phyloP scores from a whole-genome alignment of 1,140 invertebrate species.

The Megalonaias nervosa region DNA sequence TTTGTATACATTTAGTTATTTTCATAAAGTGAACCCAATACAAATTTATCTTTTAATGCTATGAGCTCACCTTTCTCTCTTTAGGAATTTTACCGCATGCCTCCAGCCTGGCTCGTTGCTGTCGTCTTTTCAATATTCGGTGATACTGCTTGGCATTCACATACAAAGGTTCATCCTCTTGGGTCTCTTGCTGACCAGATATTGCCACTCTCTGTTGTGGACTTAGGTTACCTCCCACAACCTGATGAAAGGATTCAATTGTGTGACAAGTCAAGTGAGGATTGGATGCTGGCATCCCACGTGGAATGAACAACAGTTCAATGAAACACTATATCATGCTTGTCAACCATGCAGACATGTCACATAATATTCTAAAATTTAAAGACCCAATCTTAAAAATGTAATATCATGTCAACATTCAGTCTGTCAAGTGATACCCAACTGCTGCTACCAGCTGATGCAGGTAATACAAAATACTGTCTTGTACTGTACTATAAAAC shows the following conservation, averaged over 20 bases:
- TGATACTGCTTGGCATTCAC: constrained; percentile 96
- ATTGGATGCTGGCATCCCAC: too few species aligned
- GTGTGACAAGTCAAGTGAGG: too few species aligned
- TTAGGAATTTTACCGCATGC: constrained; percentile 92
- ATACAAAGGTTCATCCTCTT: constrained; percentile 84
- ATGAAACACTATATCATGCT: too few species aligned
- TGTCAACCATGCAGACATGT: too few species aligned
- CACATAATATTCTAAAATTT: too few species aligned
- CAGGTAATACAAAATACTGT: too few species aligned
- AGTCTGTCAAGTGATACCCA: too few species aligned
- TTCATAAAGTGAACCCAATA: neutral
- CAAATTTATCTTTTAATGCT: neutral
- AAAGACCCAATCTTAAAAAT: too few species aligned
- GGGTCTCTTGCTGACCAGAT: constrained; percentile 65
- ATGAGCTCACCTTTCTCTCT: constrained; percentile 84
- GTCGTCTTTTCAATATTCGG: constrained; percentile 69
- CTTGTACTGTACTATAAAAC: too few species aligned
- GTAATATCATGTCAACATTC: too few species aligned
- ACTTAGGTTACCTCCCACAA: constrained; percentile 38
- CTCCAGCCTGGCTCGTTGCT: constrained; percentile 69
- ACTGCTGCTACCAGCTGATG: too few species aligned
- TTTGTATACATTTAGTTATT: neutral
- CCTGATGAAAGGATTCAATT: constrained; percentile 14
- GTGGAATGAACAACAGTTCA: too few species aligned
- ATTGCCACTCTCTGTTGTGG: constrained; percentile 75